Evolutionary conservation across 2,113 vertebrate species (phyloP).

Genomic region (Ptyas mucosa): DNA sequence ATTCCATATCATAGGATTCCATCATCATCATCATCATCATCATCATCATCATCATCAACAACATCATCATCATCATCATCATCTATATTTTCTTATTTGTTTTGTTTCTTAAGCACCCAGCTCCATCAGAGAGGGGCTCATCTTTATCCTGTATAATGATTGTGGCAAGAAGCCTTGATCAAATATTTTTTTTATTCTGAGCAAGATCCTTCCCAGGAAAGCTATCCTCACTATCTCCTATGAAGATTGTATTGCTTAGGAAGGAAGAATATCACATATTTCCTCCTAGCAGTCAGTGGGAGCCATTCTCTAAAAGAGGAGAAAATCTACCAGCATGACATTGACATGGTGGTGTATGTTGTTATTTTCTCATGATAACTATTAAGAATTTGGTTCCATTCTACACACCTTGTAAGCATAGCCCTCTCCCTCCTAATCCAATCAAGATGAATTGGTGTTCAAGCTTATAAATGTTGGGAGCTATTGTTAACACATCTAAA

Average conservation of each 20-base stretch:
- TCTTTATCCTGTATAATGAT: neutral
- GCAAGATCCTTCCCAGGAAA: neutral
- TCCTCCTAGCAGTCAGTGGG: neutral
- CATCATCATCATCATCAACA: no score
- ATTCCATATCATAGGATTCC: neutral
- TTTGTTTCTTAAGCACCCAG: no score
- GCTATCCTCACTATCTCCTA: neutral
- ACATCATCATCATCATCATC: no score
- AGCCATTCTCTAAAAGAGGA: neutral
- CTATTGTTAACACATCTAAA: neutral
- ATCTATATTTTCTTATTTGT: no score
- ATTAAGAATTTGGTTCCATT: neutral
- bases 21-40: no score
- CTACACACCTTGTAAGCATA: neutral
- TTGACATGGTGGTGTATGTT: neutral
- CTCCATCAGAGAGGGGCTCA: no score
- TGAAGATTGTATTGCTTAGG: neutral
- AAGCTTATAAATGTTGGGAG: neutral
- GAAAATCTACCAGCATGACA: neutral
- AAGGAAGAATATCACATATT: neutral
- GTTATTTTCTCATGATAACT: neutral
- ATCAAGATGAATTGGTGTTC: neutral
- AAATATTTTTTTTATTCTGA: neutral
- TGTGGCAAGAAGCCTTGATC: neutral
- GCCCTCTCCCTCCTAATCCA: neutral